Conservation (phyloP, 1,140 invertebrate genomes). For the Metaphire vulgaris region DNA sequence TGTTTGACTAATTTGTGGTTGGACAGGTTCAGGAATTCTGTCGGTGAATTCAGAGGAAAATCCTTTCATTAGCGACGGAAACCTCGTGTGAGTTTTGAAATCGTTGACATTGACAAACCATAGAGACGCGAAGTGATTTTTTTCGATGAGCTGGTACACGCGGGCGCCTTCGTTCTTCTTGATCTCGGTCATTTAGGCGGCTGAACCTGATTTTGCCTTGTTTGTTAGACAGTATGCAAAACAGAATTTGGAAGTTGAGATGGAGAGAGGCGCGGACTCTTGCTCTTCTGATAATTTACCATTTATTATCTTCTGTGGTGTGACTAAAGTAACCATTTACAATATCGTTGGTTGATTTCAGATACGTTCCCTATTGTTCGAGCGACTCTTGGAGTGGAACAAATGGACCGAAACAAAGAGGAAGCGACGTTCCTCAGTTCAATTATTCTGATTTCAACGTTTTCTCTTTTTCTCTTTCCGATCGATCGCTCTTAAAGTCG, state of each 20-base stretch:
- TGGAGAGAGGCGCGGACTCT: not conserved
- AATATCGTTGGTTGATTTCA: constrained; percentile 39
- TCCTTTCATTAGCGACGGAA: not conserved
- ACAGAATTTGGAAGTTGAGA: not conserved
- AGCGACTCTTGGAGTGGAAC: constrained; percentile 88
- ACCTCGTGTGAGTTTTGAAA: not conserved
- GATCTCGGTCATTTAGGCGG: not conserved
- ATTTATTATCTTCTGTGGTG: not conserved
- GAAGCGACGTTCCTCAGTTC: too few relatives aligned
- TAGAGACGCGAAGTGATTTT: not conserved
- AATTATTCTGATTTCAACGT: too few relatives aligned
- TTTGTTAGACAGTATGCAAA: not conserved
- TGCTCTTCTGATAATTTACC: not conserved
- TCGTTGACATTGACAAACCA: not conserved
- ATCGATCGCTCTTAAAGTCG: too few relatives aligned
- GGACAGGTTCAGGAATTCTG: constrained; percentile 58
- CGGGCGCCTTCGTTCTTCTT: too few relatives aligned
- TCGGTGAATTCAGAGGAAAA: not conserved
- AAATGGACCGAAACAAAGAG: constrained; percentile 23
- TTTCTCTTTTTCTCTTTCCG: too few relatives aligned
- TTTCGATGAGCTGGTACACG: too few relatives aligned
- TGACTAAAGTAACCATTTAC: not conserved
- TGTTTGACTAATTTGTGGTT: too few relatives aligned
- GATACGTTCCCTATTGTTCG: constrained; percentile 83
- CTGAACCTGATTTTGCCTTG: not conserved